Base-by-base conservation (phyloP, 2,113 vertebrate species). In the Bagarius yarrelli region DNA sequence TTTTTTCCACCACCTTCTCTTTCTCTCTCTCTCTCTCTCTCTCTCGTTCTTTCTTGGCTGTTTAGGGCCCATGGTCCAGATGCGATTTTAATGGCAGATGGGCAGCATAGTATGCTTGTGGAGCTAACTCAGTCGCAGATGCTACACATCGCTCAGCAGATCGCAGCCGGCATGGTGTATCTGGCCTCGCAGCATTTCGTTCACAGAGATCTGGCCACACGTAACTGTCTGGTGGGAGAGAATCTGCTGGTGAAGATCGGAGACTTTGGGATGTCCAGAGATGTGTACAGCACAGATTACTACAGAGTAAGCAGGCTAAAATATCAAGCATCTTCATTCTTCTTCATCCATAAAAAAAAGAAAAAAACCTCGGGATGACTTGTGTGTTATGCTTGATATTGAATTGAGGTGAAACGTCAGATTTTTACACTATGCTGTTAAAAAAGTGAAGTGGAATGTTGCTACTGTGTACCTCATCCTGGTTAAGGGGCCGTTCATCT, bases 241-340 rank as follows among this genome's bases (percentile, higher is more conserved):
- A 98, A 98, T 90, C 93, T 99, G 0, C 93, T 99, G 83, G 97
- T 99, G 88, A 99, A 99, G 91, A 99, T 99, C n/a, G 98, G 98
- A 76, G 97, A 99, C 93, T 99, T 99, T 72, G 98, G 98, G 72
- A 99, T 99, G 97, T 99, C 97, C 84, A 94, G 98, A 91, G 98
- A 99, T 19, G 97, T 99, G 67, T 99, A 99, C 94, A 99, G 98
- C 91, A 98, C 97, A 0, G 97, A 99, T 90, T 99, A 99, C 91
- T 99, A 99, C 81, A 94, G 95, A 94, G 98, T 99, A 90, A 96
- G 50, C 8, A 73, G 27, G 14, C 70, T 21, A 15, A 21, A 30
- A 30, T 53, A 50, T 19, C 44, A 47, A 47, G 5, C 44, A 47
- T 47, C 11, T n/a, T 47, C 11, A 47, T 47, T 11, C 44, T 40